Percentiles rank a stretch among this genome's conserved stretches.
Evolutionary conservation across 1,140 invertebrate species (phyloP).

Genomic region (Pseudomyrmex pallidus): DNA sequence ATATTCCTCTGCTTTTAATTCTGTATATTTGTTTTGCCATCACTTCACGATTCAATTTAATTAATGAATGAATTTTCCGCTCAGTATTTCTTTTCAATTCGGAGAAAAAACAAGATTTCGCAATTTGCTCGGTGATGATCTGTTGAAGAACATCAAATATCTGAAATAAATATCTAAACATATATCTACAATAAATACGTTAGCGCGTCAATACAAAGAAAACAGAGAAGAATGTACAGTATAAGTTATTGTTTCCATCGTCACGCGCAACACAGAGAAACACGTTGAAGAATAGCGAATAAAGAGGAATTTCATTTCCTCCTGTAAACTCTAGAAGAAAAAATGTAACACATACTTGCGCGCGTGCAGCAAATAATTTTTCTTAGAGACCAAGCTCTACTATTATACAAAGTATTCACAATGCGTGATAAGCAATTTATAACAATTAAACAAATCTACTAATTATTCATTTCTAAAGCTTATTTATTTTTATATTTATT

Average conservation of each 20-base stretch:
- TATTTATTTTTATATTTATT: too few relatives aligned
- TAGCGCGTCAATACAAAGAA: neutral
- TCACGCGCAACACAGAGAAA: slow-evolving; percentile 43
- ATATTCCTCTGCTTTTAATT: neutral
- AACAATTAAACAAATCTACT: too few relatives aligned
- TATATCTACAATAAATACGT: neutral
- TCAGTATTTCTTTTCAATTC: neutral
- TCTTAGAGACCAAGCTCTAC: neutral
- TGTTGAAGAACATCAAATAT: too few relatives aligned
- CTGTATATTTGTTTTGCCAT: too few relatives aligned
- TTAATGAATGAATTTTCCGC: slow-evolving; percentile 3
- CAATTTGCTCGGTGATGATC: neutral
- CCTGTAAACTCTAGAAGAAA: slow-evolving; percentile 58
- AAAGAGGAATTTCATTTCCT: slow-evolving; percentile 73
- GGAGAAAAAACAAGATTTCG: neutral
- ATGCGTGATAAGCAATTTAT: too few relatives aligned
- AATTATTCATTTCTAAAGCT: too few relatives aligned
- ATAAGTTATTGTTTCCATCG: slow-evolving; percentile 57
- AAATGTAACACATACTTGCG: slow-evolving; percentile 44
- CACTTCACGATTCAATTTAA: neutral
- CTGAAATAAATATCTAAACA: too few relatives aligned
- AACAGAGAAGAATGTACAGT: neutral
- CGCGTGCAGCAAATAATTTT: slow-evolving; percentile 60
- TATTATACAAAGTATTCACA: neutral
- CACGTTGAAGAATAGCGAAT: slow-evolving; percentile 57